Percentiles rank a stretch among this genome's conserved stretches.
Evolutionary conservation across 2,797 vertebrate genomes (phyloP).

Genomic region (Gallinago solitaria): DNA sequence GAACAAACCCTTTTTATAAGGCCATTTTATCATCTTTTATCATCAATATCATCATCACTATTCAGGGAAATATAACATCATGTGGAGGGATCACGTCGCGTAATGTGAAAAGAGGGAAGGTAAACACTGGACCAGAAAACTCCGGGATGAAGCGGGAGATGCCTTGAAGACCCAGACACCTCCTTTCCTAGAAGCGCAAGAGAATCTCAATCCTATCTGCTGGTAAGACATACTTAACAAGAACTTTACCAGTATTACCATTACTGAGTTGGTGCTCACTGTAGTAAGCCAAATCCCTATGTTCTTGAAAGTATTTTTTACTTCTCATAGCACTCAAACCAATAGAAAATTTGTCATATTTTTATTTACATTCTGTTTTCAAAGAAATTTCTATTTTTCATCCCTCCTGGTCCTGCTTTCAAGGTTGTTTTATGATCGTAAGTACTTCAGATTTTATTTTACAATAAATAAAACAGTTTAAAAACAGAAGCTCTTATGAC

Average conservation of each 20-base stretch:
- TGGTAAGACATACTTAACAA: not conserved
- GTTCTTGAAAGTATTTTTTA: not conserved
- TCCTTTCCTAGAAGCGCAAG: not conserved
- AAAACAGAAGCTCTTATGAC: not conserved
- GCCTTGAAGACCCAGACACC: not conserved
- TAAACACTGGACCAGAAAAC: not conserved
- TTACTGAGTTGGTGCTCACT: not conserved
- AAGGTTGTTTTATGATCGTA: not conserved
- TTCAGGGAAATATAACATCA: not conserved
- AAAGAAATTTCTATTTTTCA: not conserved
- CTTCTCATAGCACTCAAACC: not conserved
- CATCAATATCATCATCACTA: not conserved
- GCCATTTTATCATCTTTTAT: not conserved
- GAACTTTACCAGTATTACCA: not conserved
- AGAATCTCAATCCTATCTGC: not conserved
- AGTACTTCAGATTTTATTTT: not conserved
- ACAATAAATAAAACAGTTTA: not conserved
- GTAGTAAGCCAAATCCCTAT: not conserved
- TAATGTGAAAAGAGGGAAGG: not conserved
- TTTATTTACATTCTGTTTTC: not conserved
- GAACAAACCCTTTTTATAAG: not conserved
- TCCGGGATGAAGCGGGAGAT: not conserved
- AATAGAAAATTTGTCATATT: not conserved
- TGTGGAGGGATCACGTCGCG: not conserved
- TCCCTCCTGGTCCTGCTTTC: not conserved